Percentiles rank a stretch among this genome's conserved stretches.
These are phyloP conservation scores for Melanargia galathea DNA, from an alignment of 2,888 invertebrate genomes.

Conservation along the genomic window DNA sequence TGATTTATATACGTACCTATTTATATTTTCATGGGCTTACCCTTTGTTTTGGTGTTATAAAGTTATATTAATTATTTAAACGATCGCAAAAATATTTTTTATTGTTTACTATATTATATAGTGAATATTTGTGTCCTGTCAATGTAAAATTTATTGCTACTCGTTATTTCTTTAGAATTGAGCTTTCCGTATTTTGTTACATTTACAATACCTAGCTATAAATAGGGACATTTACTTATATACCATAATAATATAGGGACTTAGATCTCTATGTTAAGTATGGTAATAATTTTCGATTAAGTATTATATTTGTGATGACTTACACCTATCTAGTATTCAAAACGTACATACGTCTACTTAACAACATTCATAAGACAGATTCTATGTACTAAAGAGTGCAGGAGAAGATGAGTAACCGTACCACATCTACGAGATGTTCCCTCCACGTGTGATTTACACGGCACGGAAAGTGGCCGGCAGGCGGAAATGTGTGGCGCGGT, in stretches of 20 bases:
- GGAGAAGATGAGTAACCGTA: constrained; percentile 25
- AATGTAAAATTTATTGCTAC: constrained; percentile 35
- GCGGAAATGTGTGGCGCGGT: constrained; percentile 27
- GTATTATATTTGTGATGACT: constrained; percentile 3
- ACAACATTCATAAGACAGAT: constrained; percentile 35
- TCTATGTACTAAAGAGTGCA: constrained; percentile 18
- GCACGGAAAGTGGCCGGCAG: constrained; percentile 31
- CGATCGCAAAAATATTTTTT: constrained; percentile 37
- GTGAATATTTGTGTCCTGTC: constrained; percentile 31
- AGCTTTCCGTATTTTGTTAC: constrained; percentile 51
- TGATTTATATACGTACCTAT: constrained; percentile 20
- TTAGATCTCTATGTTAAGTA: constrained; percentile 7
- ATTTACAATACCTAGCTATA: constrained; percentile 30
- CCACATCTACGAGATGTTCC: constrained; percentile 22
- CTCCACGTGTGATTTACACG: constrained; percentile 26
- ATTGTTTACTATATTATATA: constrained; percentile 31
- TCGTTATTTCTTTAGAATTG: constrained; percentile 60
- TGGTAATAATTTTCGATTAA: constrained; percentile 11
- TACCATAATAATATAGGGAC: constrained; percentile 9
- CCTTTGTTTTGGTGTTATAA: constrained; percentile 38
- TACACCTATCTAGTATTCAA: constrained; percentile 14
- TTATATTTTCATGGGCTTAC: constrained; percentile 29
- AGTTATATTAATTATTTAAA: constrained; percentile 27
- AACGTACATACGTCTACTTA: constrained; percentile 13
- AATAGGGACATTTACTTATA: constrained; percentile 31